Evolutionary conservation across 1,140 invertebrate genomes (phyloP), one percentile per base, ranked within the genome.

Genomic region (Ceratina australensis): DNA sequence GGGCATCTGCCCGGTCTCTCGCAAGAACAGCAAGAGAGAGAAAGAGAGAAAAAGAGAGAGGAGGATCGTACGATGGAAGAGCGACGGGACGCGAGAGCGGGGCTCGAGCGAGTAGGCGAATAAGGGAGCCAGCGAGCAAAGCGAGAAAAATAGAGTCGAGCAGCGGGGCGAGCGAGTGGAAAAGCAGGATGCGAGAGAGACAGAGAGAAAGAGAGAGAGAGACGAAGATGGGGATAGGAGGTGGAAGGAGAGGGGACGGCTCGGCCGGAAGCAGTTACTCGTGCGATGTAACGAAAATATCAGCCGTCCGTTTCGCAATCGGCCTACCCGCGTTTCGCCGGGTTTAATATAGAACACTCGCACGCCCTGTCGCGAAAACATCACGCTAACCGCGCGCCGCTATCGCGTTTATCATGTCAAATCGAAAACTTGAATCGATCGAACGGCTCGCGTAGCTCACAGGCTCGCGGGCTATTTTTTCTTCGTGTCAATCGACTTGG

Each of bases 221-320:
- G 22, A 47, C 24, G 42, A 49, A 47, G 72, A 4, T 28, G 56
- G 52, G 7, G 33, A 33, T 33, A 3, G 2, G 28, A 22, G 71
- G 24, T 57, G 47, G 52, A 57, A 56, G 47, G 61, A 66, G 67
- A 54, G 69, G 24, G 81, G 63, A 82, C 80, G 63, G 33, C 74
- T 86, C 83, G 89, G 88, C 88, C 89, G 89, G 89, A 90, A 90
- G 89, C 87, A 90, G 89, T 90, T 90, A 90, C 86, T 90, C 88
- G 87, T 88, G 78, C 87, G 88, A 89, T 86, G 88, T 81, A 89
- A 89, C 89, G 87, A 90, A 90, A 90, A 90, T 90, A 90, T 90
- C 88, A 89, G 72, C 83, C 85, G 86, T 74, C 78, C 83, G 88
- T 90, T 90, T 90, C 88, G 89, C 89, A 90, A 90, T 90, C 85